Evolutionary conservation across 2,113 vertebrate genomes (phyloP), one percentile per base, ranked within the genome.

Genomic region (Nesoenas mayeri): DNA sequence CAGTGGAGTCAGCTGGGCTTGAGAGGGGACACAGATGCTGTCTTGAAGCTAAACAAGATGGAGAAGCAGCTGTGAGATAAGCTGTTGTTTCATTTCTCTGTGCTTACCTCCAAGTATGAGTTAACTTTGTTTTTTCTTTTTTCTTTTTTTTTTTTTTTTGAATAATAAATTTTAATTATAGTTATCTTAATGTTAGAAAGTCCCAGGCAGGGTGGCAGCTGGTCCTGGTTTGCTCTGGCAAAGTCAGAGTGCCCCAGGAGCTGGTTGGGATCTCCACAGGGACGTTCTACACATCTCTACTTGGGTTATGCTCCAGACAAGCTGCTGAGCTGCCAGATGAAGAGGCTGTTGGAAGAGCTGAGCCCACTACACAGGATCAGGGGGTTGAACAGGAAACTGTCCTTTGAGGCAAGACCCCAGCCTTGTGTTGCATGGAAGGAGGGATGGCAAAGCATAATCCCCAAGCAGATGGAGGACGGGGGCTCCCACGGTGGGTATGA

Each of bases 401-500:
- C 29, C 32, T n/a, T 44, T 11, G 12, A 40, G 57, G 8, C 20
- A 70, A 75, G 47, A 61, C 18, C 13, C n/a, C 48, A 71, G 26
- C 26, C 9, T 12, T 0, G 0, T 22, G 5, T 28, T 67, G 5
- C 25, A 15, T 22, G 31, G 57, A 44, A 82, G 8, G 11, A 74
- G 5, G 19, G 17, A 62, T 48, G 24, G 11, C 32, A 80, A 77
- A 79, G 58, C 53, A 12, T 14, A 54, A 26, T 21, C 18, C 20
- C 12, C 5, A 8, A 79, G 50, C 26, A 70, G 22, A 4, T 22
- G 34, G 26, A 48, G 29, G 17, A 60, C 44, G 24, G 31, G 7
- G 6, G 53, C 7, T 75, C 5, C 28, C 25, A 51, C 36, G 26
- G 5, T 50, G 14, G 31, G 29, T 38, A 26, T 0, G 1, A 15